Percentiles rank a stretch among this genome's conserved stretches.
phyloP scores from a whole-genome alignment of 1,140 invertebrate genomes.

The Babylonia areolata region DNA sequence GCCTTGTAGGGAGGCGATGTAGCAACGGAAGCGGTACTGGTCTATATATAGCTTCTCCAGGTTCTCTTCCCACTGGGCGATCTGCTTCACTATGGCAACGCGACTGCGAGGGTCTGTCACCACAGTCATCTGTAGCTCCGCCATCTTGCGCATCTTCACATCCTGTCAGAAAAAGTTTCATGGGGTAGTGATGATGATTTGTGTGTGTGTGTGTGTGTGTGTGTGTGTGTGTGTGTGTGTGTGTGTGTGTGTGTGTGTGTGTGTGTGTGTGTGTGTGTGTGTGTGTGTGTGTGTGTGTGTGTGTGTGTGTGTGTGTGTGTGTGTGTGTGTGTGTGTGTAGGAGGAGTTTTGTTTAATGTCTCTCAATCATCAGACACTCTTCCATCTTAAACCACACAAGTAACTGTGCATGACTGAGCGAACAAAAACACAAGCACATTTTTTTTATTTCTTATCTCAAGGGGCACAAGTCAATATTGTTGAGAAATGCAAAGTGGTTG shows the following conservation, averaged over 20 bases:
- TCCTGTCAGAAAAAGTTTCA: constrained; percentile 81
- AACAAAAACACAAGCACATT: too few species aligned
- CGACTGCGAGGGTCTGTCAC: constrained; percentile 94
- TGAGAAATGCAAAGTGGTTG: too few species aligned
- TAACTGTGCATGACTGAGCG: too few species aligned
- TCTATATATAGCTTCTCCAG: constrained; percentile 96
- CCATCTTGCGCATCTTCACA: constrained; percentile 98
- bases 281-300: constrained; percentile 25
- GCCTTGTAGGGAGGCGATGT: constrained; percentile 96
- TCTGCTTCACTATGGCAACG: constrained; percentile 93
- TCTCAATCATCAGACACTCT: too few species aligned
- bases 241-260: background rate
- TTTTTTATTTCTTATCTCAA: too few species aligned
- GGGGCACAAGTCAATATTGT: too few species aligned
- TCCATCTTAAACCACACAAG: too few species aligned
- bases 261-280: constrained; percentile 23
- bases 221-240: background rate
- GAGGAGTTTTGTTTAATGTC: too few species aligned
- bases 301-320: constrained; percentile 32
- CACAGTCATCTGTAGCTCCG: constrained; percentile 95
- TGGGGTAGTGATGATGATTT: too few species aligned
- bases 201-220: too few species aligned
- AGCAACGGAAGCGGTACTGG: constrained; percentile 95
- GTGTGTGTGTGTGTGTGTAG: background rate
- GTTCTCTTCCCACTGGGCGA: constrained; percentile 97